Evolutionary conservation across 1,140 invertebrate genomes (phyloP).

Genomic region (Argopecten irradians): DNA sequence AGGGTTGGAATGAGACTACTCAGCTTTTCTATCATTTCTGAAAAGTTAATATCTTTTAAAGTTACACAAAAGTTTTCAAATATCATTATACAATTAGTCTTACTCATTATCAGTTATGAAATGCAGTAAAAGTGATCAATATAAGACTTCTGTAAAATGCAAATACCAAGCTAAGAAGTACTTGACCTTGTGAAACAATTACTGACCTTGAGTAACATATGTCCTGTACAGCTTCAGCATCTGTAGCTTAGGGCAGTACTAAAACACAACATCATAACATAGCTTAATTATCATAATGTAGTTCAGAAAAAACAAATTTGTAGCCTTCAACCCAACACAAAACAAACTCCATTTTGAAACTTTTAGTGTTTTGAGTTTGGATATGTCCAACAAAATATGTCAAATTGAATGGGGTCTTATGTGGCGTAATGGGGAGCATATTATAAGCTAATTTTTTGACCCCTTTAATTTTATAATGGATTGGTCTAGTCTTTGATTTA

Average conservation of each 20-base stretch:
- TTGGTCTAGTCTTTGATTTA: too few species aligned
- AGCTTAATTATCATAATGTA: neutral
- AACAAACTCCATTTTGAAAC: neutral
- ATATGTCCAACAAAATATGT: neutral
- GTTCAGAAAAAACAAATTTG: neutral
- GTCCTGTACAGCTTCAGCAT: conserved; percentile 29
- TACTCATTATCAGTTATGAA: too few species aligned
- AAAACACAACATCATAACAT: conserved; percentile 24
- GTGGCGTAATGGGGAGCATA: neutral
- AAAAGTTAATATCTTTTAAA: neutral
- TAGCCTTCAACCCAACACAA: too few species aligned
- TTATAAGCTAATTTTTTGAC: neutral
- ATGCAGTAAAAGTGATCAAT: too few species aligned
- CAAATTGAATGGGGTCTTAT: neutral
- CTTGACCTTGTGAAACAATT: neutral
- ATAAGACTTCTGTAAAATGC: too few species aligned
- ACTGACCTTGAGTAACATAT: conserved; percentile 36
- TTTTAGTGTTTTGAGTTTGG: neutral
- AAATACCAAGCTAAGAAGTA: too few species aligned
- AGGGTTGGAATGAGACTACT: neutral
- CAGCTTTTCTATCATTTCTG: neutral
- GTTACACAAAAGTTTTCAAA: neutral
- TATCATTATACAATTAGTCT: neutral
- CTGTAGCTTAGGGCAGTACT: conserved; percentile 39
- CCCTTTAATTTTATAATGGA: too few species aligned